These are phyloP conservation scores for Euwallacea similis DNA, from an alignment of 1,140 invertebrate species.

Conservation along the genomic window DNA sequence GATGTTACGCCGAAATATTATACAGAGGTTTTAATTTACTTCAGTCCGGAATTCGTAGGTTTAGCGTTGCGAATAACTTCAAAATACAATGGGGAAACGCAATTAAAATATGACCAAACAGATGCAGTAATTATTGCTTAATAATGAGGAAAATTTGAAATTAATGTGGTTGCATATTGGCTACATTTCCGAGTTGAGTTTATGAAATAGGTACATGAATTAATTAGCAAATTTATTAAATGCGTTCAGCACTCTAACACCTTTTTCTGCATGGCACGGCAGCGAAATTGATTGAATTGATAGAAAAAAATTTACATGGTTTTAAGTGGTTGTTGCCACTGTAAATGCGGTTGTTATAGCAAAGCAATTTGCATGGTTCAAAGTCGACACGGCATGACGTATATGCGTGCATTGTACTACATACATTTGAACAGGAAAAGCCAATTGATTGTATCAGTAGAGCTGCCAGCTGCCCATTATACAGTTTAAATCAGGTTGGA, in stretches of 20 bases:
- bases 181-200: neutral
- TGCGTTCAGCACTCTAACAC: neutral
- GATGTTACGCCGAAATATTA: neutral
- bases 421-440: conserved; percentile 34
- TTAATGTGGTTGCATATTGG: neutral
- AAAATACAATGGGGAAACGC: neutral
- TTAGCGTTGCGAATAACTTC: neutral
- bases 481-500: conserved; percentile 31
- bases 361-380: conserved; percentile 10
- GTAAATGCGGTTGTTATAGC: conserved; percentile 2
- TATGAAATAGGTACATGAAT: neutral
- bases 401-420: conserved; percentile 6
- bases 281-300: neutral
- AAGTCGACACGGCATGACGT: conserved; percentile 14
- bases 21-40: neutral
- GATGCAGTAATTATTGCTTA: neutral
- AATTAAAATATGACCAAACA: conserved; percentile 6
- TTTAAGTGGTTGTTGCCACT: neutral
- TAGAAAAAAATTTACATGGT: neutral
- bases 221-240: neutral
- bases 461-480: conserved; percentile 36
- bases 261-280: neutral
- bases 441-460: conserved; percentile 40
- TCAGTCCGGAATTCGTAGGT: neutral
- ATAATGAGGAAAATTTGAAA: neutral